Base-by-base conservation (phyloP, 2,113 vertebrate species). In the Ginglymostoma cirratum region DNA sequence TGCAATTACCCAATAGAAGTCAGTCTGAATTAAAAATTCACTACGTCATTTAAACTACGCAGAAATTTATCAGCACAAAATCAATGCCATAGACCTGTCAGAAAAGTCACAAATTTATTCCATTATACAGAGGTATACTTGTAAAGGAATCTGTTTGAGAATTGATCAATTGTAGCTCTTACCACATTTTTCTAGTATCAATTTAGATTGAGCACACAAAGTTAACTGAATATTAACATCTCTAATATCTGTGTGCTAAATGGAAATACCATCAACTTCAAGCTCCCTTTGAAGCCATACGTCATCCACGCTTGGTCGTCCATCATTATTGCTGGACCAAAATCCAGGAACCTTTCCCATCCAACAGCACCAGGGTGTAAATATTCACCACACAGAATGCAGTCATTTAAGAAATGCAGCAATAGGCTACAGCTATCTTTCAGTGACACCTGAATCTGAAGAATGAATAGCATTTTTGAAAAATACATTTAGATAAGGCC, bases 61-160 rank as follows among this genome's bases (percentile, higher is more conserved):
- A 93, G 90, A 93, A 38, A 93, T 93, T 93, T 93, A 66, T 86
- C 45, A 52, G 87, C 5, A 30, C 87, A 90, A 90, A 90, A 30
- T 90, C n/a, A 2, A n/a, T 34, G 34, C 12, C 0, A 83, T 90
- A 23, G 30, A 34, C 87, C 15, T 27, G 14, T 48, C 23, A 27
- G 5, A 55, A 3, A 30, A 48, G 1, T 8, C 19, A 24, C 45
- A 55, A 87, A 90, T 61, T 55, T 90, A 27, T 55, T 90, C 10
- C 7, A 55, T 30, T 12, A 27, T 55, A 34, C 86, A 55, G 30
- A 86, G 27, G 42, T 89, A 6, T 17, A 30, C 10, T 61, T 90
- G 27, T 61, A 14, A 15, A 90, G 30, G 55, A 61, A 52, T 34
- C 55, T 14, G 17, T 27, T 52, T 87, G 85, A 12, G 85, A 10